phyloP scores from a whole-genome alignment of 2,888 invertebrate genomes.

The Coenonympha glycerion region DNA sequence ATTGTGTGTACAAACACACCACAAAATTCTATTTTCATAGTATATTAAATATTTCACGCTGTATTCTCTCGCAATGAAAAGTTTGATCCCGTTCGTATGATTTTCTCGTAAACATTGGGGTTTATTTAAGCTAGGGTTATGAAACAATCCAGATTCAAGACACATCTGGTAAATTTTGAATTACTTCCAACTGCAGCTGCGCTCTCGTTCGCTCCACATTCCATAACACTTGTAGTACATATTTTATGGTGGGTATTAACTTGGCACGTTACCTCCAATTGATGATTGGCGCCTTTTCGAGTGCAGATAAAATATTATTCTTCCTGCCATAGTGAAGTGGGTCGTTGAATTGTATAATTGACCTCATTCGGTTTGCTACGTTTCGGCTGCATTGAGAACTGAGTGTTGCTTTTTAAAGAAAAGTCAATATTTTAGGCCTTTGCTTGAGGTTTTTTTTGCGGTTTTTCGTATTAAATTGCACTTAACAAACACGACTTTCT shows the following conservation, averaged over 20 bases:
- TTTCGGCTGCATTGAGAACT: not conserved
- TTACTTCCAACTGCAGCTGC: slow-evolving; percentile 6
- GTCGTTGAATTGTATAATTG: slow-evolving; percentile 3
- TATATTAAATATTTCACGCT: too few relatives aligned
- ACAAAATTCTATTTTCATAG: too few relatives aligned
- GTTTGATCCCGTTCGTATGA: not conserved
- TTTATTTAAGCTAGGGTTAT: not conserved
- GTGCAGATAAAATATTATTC: slow-evolving; percentile 9
- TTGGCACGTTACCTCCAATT: slow-evolving; percentile 4
- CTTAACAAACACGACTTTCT: too few relatives aligned
- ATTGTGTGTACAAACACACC: too few relatives aligned
- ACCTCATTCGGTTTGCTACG: not conserved
- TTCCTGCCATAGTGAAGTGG: not conserved
- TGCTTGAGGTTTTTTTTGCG: too few relatives aligned
- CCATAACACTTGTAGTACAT: slow-evolving; percentile 2
- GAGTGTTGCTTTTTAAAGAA: not conserved
- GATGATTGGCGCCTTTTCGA: slow-evolving; percentile 13
- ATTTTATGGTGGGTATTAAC: not conserved
- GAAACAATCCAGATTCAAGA: slow-evolving; percentile 10
- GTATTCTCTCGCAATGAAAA: not conserved
- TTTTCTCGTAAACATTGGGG: not conserved
- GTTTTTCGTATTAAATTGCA: too few relatives aligned
- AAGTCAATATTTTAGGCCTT: not conserved
- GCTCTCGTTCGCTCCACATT: slow-evolving; percentile 2
- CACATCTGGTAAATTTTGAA: slow-evolving; percentile 7